These are phyloP conservation scores for Acrossocheilus fasciatus DNA, from an alignment of 2,797 vertebrate genomes.

Conservation along the genomic window DNA sequence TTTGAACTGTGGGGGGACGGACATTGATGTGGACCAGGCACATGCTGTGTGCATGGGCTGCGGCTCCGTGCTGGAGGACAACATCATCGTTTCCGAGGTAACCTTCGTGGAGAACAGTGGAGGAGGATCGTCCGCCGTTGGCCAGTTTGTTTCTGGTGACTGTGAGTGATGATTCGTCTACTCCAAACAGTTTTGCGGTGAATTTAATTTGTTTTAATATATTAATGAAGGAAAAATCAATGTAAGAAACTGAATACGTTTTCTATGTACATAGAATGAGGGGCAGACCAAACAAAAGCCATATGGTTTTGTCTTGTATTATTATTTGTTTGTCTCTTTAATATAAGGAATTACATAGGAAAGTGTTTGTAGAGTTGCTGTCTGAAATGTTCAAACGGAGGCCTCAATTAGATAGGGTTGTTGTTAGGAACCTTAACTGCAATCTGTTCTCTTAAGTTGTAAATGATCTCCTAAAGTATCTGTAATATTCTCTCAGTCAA, in stretches of 20 bases:
- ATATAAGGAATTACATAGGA: background rate
- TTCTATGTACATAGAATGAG: background rate
- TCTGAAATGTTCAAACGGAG: background rate
- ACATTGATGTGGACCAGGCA: constrained; percentile 93
- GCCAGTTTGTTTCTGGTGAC: constrained; percentile 94
- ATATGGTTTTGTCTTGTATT: background rate
- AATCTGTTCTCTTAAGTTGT: background rate
- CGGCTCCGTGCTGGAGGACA: constrained; percentile 95
- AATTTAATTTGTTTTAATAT: background rate
- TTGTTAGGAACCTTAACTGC: background rate
- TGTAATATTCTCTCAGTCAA: background rate
- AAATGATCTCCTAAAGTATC: background rate
- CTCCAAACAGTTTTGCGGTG: background rate
- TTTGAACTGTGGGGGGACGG: constrained; percentile 86
- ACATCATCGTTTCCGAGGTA: constrained; percentile 97
- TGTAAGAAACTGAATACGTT: background rate
- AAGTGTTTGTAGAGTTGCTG: background rate
- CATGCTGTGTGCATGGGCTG: constrained; percentile 92
- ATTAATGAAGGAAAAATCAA: background rate
- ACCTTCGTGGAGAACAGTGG: constrained; percentile 95
- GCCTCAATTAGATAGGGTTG: background rate
- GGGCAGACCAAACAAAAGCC: background rate
- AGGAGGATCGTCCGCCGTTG: constrained; percentile 90
- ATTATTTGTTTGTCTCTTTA: background rate
- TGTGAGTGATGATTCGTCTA: constrained; percentile 74